phyloP scores from a whole-genome alignment of 1,140 invertebrate genomes.

The Drosophila lini region DNA sequence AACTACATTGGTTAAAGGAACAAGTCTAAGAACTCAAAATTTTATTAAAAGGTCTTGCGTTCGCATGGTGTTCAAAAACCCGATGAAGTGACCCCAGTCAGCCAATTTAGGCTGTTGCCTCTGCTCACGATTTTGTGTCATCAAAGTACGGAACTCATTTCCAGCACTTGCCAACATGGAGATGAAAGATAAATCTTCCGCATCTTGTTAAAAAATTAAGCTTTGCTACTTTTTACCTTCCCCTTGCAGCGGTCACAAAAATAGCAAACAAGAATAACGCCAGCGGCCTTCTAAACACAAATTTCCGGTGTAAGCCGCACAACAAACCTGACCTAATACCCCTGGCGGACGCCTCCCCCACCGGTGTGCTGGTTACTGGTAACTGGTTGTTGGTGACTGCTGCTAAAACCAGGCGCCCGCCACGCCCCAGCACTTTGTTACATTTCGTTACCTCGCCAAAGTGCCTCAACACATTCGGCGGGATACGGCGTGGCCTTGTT shows the following conservation, averaged over 20 bases:
- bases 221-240: slow-evolving; percentile 7
- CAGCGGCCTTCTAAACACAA: slow-evolving; percentile 70
- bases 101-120: too few relatives aligned
- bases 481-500: slow-evolving; percentile 53
- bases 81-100: neutral
- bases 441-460: slow-evolving; percentile 79
- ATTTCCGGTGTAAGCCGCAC: slow-evolving; percentile 79
- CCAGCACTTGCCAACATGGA: neutral
- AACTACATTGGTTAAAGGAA: too few relatives aligned
- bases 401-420: slow-evolving; percentile 19
- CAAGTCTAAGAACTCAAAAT: too few relatives aligned
- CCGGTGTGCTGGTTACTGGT: slow-evolving; percentile 7
- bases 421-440: slow-evolving; percentile 67
- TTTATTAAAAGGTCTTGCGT: too few relatives aligned
- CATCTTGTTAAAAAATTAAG: slow-evolving; percentile 41
- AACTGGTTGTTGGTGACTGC: slow-evolving; percentile 12
- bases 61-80: neutral
- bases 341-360: slow-evolving; percentile 19
- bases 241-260: slow-evolving; percentile 5
- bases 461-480: slow-evolving; percentile 77
- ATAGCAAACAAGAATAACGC: slow-evolving; percentile 20
- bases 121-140: neutral
- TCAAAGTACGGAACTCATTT: neutral
- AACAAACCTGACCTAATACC: slow-evolving; percentile 65
- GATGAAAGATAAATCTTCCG: slow-evolving; percentile 16